Conservation (phyloP, 2,888 invertebrate genomes). For the Griposia aprilina region DNA sequence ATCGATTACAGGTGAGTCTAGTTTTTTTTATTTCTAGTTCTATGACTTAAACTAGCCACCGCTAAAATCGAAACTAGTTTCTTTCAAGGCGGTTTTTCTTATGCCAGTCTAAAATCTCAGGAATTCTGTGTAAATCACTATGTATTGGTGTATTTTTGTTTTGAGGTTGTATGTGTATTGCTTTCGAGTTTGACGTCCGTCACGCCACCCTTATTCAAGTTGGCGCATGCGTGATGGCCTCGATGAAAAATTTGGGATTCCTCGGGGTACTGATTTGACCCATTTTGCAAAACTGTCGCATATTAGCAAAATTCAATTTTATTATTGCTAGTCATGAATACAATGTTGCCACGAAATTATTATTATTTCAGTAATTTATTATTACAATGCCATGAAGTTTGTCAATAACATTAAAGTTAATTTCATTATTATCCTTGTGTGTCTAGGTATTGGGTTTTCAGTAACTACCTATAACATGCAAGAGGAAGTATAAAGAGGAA, state of each 20-base stretch:
- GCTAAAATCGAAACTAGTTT: not conserved
- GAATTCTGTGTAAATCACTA: not conserved
- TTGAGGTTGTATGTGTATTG: slow-evolving; percentile 51
- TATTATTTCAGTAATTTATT: too few species aligned
- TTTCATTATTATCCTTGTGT: slow-evolving; percentile 11
- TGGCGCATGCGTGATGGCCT: slow-evolving; percentile 72
- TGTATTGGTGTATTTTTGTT: slow-evolving; percentile 27
- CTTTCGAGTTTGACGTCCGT: slow-evolving; percentile 30
- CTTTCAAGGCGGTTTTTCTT: not conserved
- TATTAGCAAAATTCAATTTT: not conserved
- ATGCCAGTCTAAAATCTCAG: not conserved
- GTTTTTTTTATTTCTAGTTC: not conserved
- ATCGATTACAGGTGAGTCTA: slow-evolving; percentile 82
- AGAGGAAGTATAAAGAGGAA: not conserved
- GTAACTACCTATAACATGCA: not conserved
- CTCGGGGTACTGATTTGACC: slow-evolving; percentile 42
- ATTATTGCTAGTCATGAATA: not conserved
- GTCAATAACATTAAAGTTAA: not conserved
- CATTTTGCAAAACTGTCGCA: not conserved
- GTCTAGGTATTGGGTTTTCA: not conserved
- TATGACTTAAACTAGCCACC: slow-evolving; percentile 15
- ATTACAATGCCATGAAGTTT: not conserved
- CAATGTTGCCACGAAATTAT: not conserved
- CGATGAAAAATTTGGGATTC: slow-evolving; percentile 56
- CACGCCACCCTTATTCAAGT: slow-evolving; percentile 63